Percentiles rank a stretch among this genome's conserved stretches.
Conservation (phyloP, 2,113 vertebrate genomes). For the Nanorana parkeri region DNA sequence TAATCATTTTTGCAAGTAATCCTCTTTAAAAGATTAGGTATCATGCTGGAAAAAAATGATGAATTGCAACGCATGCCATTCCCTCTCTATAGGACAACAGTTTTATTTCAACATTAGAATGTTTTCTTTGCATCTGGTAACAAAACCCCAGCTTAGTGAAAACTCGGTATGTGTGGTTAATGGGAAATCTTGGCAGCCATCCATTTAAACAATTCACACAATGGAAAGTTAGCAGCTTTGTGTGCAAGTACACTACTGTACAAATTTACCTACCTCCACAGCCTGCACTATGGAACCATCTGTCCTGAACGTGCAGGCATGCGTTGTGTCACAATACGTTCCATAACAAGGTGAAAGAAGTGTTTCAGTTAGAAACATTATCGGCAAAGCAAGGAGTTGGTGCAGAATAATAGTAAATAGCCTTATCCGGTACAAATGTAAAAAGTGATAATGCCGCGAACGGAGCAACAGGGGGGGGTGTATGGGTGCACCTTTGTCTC, state of each 20-base stretch:
- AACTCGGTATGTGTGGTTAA: constrained; percentile 74
- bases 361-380: not conserved
- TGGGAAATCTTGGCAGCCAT: constrained; percentile 69
- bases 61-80: constrained; percentile 44
- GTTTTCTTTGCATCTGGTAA: constrained; percentile 65
- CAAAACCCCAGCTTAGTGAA: constrained; percentile 71
- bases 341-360: constrained; percentile 4
- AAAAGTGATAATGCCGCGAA: no score
- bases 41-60: constrained; percentile 57
- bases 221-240: constrained; percentile 70
- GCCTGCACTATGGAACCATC: constrained; percentile 63
- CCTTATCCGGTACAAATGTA: no score
- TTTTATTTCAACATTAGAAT: constrained; percentile 45
- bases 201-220: constrained; percentile 72
- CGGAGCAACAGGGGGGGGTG: no score
- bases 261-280: constrained; percentile 67
- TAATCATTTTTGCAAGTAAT: constrained; percentile 65
- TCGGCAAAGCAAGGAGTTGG: no score
- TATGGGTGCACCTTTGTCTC: no score
- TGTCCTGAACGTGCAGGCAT: constrained; percentile 59
- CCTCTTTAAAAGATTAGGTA: constrained; percentile 65
- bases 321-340: constrained; percentile 34
- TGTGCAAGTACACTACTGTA: constrained; percentile 65
- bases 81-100: constrained; percentile 24
- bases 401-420: no score